Conservation (phyloP, 2,113 vertebrate species). For the Pionites leucogaster region DNA sequence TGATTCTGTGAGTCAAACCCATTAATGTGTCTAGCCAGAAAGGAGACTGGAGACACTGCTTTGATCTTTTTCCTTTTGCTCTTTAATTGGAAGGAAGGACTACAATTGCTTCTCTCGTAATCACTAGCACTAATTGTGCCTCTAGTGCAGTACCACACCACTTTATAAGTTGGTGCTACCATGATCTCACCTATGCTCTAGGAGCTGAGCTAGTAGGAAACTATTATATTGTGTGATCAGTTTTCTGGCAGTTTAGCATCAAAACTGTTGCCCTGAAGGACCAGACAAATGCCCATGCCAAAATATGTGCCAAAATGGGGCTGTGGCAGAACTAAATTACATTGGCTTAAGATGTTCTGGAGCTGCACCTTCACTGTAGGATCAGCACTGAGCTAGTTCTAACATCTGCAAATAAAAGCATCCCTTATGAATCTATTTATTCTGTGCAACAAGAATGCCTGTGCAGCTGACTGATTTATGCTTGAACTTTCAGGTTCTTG, state of each 20-base stretch:
- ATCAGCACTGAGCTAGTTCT: background rate
- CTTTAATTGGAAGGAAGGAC: background rate
- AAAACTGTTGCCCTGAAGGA: background rate
- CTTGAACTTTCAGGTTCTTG: background rate
- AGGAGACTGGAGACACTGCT: background rate
- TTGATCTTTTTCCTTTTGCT: background rate
- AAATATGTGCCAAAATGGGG: background rate
- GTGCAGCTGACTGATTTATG: background rate
- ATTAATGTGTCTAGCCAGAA: slow-evolving; percentile 4
- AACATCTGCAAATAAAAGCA: background rate
- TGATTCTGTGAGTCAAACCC: background rate
- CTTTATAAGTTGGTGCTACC: background rate
- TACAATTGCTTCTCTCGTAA: background rate
- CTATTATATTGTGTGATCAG: background rate
- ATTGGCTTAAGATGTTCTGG: background rate
- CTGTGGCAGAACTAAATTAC: background rate
- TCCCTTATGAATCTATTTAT: background rate
- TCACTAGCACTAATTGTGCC: background rate
- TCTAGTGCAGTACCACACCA: background rate
- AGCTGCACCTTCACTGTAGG: background rate
- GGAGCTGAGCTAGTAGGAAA: background rate
- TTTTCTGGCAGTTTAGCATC: background rate
- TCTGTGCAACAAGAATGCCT: background rate
- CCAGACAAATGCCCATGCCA: background rate
- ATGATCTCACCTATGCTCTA: background rate